phyloP scores from a whole-genome alignment of 2,797 vertebrate species.

The Pangasius macronema region DNA sequence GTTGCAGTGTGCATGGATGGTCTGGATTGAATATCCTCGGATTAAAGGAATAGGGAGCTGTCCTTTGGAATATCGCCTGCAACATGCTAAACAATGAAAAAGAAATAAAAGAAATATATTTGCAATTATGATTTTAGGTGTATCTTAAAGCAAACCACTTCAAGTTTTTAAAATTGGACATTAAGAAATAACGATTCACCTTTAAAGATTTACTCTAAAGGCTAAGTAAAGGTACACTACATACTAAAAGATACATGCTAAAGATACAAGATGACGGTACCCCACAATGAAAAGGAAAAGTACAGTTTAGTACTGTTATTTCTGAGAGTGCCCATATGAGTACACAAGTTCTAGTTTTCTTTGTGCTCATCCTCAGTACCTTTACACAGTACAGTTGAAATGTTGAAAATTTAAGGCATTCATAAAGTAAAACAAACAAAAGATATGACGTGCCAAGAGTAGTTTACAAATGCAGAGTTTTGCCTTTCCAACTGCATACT shows the following conservation, averaged over 20 bases:
- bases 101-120: neutral
- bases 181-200: too few relatives aligned
- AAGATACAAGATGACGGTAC: too few relatives aligned
- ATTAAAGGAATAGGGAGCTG: neutral
- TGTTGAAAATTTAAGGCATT: neutral
- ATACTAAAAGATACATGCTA: too few relatives aligned
- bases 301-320: too few relatives aligned
- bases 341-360: neutral
- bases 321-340: too few relatives aligned
- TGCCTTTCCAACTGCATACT: neutral
- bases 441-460: neutral
- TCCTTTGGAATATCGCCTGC: conserved; percentile 47
- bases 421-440: neutral
- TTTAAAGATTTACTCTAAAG: too few relatives aligned
- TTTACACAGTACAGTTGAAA: neutral
- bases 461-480: neutral
- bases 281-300: too few relatives aligned
- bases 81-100: conserved; percentile 47
- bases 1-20: conserved; percentile 31
- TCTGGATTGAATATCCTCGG: conserved; percentile 52
- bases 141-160: neutral
- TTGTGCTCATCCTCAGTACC: neutral
- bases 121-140: neutral
- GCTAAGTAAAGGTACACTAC: too few relatives aligned
- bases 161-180: neutral